phyloP scores from a whole-genome alignment of 2,797 vertebrate species.

The Phoebastria nigripes region DNA sequence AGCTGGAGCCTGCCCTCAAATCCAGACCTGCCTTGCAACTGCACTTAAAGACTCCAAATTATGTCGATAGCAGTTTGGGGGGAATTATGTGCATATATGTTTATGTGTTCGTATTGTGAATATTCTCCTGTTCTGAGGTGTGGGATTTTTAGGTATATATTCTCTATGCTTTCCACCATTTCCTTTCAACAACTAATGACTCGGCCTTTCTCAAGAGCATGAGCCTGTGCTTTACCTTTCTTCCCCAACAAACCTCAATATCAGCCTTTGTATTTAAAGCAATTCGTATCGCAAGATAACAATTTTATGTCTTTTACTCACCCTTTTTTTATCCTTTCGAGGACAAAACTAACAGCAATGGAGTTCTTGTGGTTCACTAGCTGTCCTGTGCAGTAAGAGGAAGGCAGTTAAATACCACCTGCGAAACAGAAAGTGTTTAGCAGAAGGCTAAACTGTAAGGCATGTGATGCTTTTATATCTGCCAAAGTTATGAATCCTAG shows the following conservation, averaged over 20 bases:
- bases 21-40: background rate
- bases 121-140: background rate
- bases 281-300: background rate
- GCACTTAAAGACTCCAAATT: background rate
- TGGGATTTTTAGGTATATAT: background rate
- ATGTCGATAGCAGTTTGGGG: background rate
- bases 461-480: background rate
- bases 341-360: background rate
- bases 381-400: background rate
- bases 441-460: background rate
- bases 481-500: background rate
- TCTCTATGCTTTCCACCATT: background rate
- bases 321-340: background rate
- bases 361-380: background rate
- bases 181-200: background rate
- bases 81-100: accelerated
- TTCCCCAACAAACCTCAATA: background rate
- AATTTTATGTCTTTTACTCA: background rate
- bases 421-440: background rate
- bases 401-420: background rate
- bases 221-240: background rate
- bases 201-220: background rate
- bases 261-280: background rate
- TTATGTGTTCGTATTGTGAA: no score
- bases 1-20: background rate